These are phyloP conservation scores for Gambelia wislizenii DNA, from an alignment of 2,797 vertebrate species.

Conservation along the genomic window DNA sequence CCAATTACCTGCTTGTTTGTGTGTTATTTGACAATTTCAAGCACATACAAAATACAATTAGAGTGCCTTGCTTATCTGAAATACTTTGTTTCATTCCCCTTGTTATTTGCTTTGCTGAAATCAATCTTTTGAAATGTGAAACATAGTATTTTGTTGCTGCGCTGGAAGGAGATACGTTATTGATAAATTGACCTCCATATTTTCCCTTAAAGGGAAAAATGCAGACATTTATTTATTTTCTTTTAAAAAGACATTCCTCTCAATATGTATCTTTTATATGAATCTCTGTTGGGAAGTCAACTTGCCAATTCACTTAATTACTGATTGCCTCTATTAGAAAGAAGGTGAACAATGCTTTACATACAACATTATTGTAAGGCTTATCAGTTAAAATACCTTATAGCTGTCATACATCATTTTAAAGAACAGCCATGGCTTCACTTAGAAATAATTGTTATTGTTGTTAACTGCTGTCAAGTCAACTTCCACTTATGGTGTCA, in stretches of 20 bases:
- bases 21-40: conserved; percentile 17
- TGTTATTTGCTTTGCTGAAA: conserved; percentile 40
- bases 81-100: conserved; percentile 33
- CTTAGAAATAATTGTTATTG: no score
- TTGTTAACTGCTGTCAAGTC: background rate
- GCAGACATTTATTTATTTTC: background rate
- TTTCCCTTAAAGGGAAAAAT: background rate
- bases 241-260: background rate
- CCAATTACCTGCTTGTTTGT: conserved; percentile 32
- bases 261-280: background rate
- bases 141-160: conserved; percentile 35
- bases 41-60: conserved; percentile 35
- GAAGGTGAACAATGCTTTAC: background rate
- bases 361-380: background rate
- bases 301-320: background rate
- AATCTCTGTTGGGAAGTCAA: background rate
- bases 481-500: no score
- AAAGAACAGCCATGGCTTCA: no score
- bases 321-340: background rate
- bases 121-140: background rate
- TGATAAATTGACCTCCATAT: conserved; percentile 4
- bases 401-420: no score
- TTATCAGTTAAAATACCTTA: background rate
- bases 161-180: conserved; percentile 11
- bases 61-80: conserved; percentile 48